Base-by-base conservation (phyloP, 1,140 invertebrate genomes). In the Cydia fagiglandana region DNA sequence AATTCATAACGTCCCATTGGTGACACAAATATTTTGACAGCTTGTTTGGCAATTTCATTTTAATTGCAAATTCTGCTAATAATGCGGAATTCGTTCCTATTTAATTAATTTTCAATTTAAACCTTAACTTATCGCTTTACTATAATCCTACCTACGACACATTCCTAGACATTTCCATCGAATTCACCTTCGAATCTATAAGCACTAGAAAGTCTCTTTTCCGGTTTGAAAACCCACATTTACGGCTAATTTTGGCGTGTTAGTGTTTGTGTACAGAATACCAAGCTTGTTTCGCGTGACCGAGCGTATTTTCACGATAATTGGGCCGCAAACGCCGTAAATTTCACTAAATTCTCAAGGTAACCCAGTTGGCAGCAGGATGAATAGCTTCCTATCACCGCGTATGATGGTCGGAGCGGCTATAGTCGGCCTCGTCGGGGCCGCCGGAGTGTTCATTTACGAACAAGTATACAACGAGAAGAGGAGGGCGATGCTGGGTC, bases 341-440 rank as follows among this genome's bases (percentile, higher is more conserved):
- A 68, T 34, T 68, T n/a, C 64, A 34, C 15, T 34, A n/a, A 0
- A 34, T 15, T 15, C 5, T n/a, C 30, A 34, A 34, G 15, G 64
- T 38, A 17, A 28, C 24, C 3, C 30, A n/a, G 6, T 30, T 68
- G 13, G 7, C 20, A 68, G 30, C 15, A 87, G 83, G 74, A 81
- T 76, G 38, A 78, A 81, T 64, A 89, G 73, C 53, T 83, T 86
- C 68, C 81, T 90, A 13, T 86, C 86, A 4, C 83, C 91, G n/a
- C 84, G 89, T 6, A 74, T 88, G 78, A 83, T 93, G 83, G 81
- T 94, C 50, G 94, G 94, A 12, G 94, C 94, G 13, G 94, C 94
- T 68, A 93, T 95, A 30, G 93, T 96, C 24, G 95, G 95, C 24
- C 87, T 96, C 2, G 91, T 96, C 50, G 94, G 95, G 73, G 95